A percentile compares a stretch with the other conserved stretches of the same genome.
Conservation (phyloP, 2,888 invertebrate species). For the Drosophila neoperkinsi region DNA sequence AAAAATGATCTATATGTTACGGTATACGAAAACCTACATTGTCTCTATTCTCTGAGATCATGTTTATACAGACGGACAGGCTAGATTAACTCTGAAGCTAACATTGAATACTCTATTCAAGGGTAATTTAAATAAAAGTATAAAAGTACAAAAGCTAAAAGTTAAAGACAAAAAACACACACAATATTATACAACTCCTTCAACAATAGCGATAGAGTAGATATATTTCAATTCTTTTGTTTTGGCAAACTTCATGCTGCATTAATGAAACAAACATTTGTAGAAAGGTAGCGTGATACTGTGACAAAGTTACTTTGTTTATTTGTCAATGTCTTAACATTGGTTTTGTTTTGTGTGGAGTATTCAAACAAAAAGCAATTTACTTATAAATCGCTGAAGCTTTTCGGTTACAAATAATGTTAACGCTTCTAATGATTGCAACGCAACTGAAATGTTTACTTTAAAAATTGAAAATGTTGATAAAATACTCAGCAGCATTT, state of each 20-base stretch:
- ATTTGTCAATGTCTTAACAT: background rate
- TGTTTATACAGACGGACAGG: background rate
- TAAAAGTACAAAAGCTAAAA: background rate
- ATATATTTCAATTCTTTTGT: background rate
- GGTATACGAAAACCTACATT: background rate
- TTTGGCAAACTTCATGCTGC: background rate
- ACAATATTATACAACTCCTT: background rate
- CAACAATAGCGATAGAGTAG: background rate
- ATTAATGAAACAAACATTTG: background rate
- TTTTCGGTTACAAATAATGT: background rate
- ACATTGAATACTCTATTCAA: background rate
- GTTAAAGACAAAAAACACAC: background rate
- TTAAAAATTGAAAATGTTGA: background rate
- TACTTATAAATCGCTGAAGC: background rate
- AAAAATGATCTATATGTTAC: background rate
- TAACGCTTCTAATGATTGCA: background rate
- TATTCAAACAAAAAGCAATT: background rate
- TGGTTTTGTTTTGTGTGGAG: background rate
- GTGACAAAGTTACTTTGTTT: background rate
- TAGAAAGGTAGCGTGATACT: background rate
- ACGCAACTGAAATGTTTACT: background rate
- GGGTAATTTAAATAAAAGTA: background rate
- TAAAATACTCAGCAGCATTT: background rate
- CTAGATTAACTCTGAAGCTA: background rate
- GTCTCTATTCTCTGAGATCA: background rate